Percentiles rank a stretch among this genome's conserved stretches.
Conservation (phyloP, 1,140 invertebrate genomes). For the Potamilus streckersoni region DNA sequence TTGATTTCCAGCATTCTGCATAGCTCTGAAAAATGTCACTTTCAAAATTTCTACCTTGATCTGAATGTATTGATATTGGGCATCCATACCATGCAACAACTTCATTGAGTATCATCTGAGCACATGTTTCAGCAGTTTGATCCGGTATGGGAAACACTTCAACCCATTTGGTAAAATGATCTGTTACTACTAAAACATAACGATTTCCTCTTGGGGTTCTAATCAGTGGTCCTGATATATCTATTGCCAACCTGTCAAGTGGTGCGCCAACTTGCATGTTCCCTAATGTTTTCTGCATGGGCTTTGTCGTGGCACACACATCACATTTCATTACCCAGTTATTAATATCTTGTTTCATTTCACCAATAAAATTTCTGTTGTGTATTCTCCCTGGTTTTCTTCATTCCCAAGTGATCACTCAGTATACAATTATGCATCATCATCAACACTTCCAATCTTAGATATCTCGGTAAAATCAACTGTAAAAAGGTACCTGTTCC, state of each 20-base stretch:
- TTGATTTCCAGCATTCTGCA: too few relatives aligned
- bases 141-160: constrained; percentile 1
- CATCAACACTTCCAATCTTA: background rate
- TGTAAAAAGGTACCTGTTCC: background rate
- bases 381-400: too few relatives aligned
- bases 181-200: constrained; percentile 14
- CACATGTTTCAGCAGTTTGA: background rate
- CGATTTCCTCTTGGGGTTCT: constrained; percentile 5
- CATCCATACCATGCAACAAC: constrained; percentile 2
- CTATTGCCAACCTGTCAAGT: background rate
- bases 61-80: too few relatives aligned
- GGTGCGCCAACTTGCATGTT: too few relatives aligned
- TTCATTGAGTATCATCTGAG: constrained; percentile 7
- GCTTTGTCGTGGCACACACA: too few relatives aligned
- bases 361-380: background rate
- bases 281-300: too few relatives aligned
- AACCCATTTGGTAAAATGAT: constrained; percentile 7
- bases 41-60: too few relatives aligned
- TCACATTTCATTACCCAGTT: background rate
- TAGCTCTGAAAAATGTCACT: too few relatives aligned
- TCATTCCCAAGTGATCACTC: too few relatives aligned
- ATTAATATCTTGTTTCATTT: constrained; percentile 4
- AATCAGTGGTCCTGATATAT: constrained; percentile 2
- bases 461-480: background rate
- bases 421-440: background rate